Percentiles rank a stretch among this genome's conserved stretches.
Evolutionary conservation across 2,888 invertebrate genomes (phyloP).

Genomic region (Hydrotaea diabolus): DNA sequence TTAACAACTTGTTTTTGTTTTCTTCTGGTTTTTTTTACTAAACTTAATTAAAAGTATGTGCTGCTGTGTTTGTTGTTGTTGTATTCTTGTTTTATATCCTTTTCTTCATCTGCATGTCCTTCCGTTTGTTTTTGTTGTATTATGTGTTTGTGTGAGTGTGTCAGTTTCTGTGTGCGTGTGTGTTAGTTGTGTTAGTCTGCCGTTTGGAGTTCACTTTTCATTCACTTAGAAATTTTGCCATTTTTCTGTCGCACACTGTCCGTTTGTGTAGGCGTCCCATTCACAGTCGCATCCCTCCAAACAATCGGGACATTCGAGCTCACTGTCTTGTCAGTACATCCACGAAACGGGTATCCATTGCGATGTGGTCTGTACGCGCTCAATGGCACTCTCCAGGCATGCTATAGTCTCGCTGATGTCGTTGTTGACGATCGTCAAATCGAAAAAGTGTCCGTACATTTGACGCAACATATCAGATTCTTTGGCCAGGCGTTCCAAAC

Average conservation of each 20-base stretch:
- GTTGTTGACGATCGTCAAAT: constrained; percentile 98
- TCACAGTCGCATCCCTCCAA: constrained; percentile 81
- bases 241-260: constrained; percentile 73
- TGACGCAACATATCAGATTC: constrained; percentile 98
- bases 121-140: constrained; percentile 67
- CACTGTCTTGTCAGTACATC: constrained; percentile 85
- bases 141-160: background rate
- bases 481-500: constrained; percentile 95
- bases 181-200: constrained; percentile 6
- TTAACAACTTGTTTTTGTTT: constrained; percentile 62
- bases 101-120: constrained; percentile 62
- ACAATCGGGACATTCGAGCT: constrained; percentile 81
- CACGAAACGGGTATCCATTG: constrained; percentile 99
- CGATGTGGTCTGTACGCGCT: constrained; percentile 93
- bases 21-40: constrained; percentile 69
- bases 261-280: constrained; percentile 80
- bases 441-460: constrained; percentile 99
- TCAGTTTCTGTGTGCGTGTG: background rate
- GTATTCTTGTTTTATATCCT: constrained; percentile 56
- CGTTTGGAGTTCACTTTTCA: constrained; percentile 48
- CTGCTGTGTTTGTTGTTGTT: constrained; percentile 54
- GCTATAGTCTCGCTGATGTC: constrained; percentile 99
- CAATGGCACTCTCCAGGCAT: constrained; percentile 94
- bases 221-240: constrained; percentile 73
- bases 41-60: constrained; percentile 73